phyloP scores from a whole-genome alignment of 1,140 invertebrate genomes.

The Cotesia vestalis region DNA sequence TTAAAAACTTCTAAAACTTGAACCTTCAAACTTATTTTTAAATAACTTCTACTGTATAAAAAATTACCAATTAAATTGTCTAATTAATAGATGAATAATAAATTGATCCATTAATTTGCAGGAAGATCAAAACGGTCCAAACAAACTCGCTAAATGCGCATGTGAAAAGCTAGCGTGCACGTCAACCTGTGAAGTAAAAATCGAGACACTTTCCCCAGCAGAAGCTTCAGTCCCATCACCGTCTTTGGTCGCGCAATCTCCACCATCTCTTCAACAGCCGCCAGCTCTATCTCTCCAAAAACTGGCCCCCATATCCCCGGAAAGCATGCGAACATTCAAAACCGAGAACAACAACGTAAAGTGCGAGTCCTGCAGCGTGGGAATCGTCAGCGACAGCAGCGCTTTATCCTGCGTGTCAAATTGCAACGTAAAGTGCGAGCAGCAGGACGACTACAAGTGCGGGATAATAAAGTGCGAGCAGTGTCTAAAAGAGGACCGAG shows the following conservation, averaged over 20 bases:
- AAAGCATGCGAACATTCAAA: constrained; percentile 53
- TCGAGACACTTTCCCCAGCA: constrained; percentile 57
- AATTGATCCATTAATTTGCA: constrained; percentile 31
- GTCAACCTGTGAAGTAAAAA: constrained; percentile 61
- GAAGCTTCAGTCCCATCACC: constrained; percentile 49
- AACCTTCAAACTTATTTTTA: too few relatives aligned
- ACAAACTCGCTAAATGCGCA: constrained; percentile 54
- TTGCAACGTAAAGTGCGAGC: constrained; percentile 60
- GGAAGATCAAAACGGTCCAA: constrained; percentile 54
- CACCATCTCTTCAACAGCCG: too few relatives aligned
- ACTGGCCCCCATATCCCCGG: constrained; percentile 20
- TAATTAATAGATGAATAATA: neutral
- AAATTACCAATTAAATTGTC: neutral
- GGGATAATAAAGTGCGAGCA: constrained; percentile 63
- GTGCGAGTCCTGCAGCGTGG: constrained; percentile 60
- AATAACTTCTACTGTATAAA: too few relatives aligned
- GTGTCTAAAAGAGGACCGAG: constrained; percentile 55
- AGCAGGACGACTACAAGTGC: constrained; percentile 55
- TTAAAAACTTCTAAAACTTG: too few relatives aligned
- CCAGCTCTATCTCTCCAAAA: too few relatives aligned
- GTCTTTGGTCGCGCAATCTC: constrained; percentile 35
- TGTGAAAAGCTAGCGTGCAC: constrained; percentile 59
- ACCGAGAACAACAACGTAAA: constrained; percentile 64
- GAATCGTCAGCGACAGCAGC: constrained; percentile 45
- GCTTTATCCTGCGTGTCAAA: constrained; percentile 56